Base-by-base conservation (phyloP, 2,113 vertebrate species). In the Anser cygnoides region DNA sequence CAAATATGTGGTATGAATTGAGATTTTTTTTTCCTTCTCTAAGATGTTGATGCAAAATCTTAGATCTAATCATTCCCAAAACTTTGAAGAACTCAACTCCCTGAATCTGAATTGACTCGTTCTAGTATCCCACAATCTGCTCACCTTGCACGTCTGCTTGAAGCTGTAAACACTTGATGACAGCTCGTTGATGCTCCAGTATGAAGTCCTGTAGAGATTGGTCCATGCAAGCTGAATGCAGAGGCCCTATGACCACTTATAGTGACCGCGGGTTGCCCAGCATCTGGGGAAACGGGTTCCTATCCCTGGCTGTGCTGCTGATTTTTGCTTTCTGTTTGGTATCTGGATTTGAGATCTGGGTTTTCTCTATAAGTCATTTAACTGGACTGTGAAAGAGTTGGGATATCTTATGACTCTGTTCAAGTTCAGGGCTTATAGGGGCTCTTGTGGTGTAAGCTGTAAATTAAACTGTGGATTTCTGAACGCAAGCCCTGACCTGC, bases 371-470 rank as follows among this genome's bases (percentile, higher is more conserved):
- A 2, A 52, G 28, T 10, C 9, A 0, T 33, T 65, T 49, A 29
- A 31, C 26, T 29, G 65, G 49, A 13, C 1, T 44, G 37, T 41
- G 57, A 16, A 55, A 44, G 17, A 8, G 50, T 2, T 88, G 37
- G n/a, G 62, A 12, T 29, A 4, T 23, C 16, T 72, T 3, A 11
- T 1, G 6, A 4, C 28, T 23, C 9, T 10, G 41, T 23, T 33
- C 21, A 11, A n/a, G 17, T 5, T 71, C 41, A 29, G 46, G 49
- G 39, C 10, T 93, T 17, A 8, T 5, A 3, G 59, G 35, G 33
- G 10, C 33, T 77, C 1, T 9, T 0, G 0, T 1, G 37, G 13
- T 12, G 2, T 1, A 31, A n/a, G 12, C 2, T 75, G 25, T 33
- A 41, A 85, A 3, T 4, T 26, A 3, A 66, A 65, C 46, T 46